Evolutionary conservation across 1,140 invertebrate genomes (phyloP).

Genomic region (Sitobion miscanthi): DNA sequence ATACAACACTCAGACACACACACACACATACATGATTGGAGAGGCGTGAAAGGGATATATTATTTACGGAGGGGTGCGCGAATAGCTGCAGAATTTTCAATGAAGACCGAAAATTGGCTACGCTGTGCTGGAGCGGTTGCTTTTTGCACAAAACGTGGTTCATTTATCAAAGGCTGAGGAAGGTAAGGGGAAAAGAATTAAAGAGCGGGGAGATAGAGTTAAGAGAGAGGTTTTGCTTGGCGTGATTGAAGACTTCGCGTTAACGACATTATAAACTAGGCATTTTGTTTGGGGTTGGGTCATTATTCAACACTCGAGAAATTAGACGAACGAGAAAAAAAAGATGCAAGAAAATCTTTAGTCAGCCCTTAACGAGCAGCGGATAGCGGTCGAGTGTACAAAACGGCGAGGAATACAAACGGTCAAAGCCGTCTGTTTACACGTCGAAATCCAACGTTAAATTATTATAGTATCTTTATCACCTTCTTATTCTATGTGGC

Average conservation of each 20-base stretch:
- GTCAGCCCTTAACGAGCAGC: conserved; percentile 34
- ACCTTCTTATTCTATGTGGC: not conserved
- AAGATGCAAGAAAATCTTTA: conserved; percentile 41
- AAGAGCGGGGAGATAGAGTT: conserved; percentile 4
- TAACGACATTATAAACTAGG: conserved; percentile 55
- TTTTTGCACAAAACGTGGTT: conserved; percentile 23
- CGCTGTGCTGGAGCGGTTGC: not conserved
- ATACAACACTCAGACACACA: not conserved
- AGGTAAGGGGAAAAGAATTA: conserved; percentile 30
- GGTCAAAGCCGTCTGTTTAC: not conserved
- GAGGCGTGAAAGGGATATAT: conserved; percentile 22
- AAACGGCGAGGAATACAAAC: conserved; percentile 14
- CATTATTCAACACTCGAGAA: conserved; percentile 42
- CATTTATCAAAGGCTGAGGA: conserved; percentile 46
- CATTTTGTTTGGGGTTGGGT: conserved; percentile 40
- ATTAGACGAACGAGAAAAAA: conserved; percentile 7
- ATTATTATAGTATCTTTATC: not conserved
- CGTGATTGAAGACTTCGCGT: conserved; percentile 54
- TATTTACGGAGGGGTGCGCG: conserved; percentile 52
- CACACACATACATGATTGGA: not conserved
- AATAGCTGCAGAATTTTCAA: conserved; percentile 37
- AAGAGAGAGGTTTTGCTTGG: conserved; percentile 20
- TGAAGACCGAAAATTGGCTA: conserved; percentile 29
- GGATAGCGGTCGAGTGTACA: not conserved
- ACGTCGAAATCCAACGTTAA: conserved; percentile 16